phyloP scores from a whole-genome alignment of 2,888 invertebrate species.

The Aricia artaxerxes region DNA sequence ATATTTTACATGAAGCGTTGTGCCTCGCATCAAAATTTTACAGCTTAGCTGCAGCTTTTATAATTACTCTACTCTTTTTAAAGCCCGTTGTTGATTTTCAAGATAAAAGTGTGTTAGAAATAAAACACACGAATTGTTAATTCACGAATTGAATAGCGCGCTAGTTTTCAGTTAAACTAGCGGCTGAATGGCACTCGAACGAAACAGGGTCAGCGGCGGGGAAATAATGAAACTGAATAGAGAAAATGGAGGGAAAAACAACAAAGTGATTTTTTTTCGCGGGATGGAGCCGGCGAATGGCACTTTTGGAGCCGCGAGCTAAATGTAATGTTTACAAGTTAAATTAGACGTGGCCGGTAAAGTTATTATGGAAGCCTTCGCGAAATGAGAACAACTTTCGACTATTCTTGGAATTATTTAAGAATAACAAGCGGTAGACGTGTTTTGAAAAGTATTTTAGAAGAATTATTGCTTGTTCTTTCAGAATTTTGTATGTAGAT shows the following conservation, averaged over 20 bases:
- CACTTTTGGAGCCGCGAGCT: conserved; percentile 37
- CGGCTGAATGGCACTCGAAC: conserved; percentile 31
- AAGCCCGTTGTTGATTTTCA: neutral
- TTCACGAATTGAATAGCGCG: conserved; percentile 8
- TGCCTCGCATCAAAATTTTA: neutral
- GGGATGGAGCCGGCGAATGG: conserved; percentile 22
- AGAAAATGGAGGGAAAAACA: conserved; percentile 53
- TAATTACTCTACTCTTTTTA: neutral
- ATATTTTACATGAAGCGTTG: neutral
- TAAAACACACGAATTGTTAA: conserved; percentile 22
- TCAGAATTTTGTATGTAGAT: neutral
- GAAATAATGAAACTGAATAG: conserved; percentile 52
- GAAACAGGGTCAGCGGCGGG: conserved; percentile 56
- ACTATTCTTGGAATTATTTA: neutral
- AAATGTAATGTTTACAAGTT: conserved; percentile 77
- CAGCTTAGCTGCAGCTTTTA: neutral
- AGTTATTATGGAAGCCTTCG: conserved; percentile 50
- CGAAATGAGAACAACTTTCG: neutral
- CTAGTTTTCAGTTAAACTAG: conserved; percentile 28
- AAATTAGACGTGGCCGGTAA: conserved; percentile 70
- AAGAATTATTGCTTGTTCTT: neutral
- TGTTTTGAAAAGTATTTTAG: neutral
- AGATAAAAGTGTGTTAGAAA: conserved; percentile 23
- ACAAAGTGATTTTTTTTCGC: conserved; percentile 32
- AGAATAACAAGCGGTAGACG: neutral